Conservation (phyloP, 2,113 vertebrate species). For the Cyprinus carpio region DNA sequence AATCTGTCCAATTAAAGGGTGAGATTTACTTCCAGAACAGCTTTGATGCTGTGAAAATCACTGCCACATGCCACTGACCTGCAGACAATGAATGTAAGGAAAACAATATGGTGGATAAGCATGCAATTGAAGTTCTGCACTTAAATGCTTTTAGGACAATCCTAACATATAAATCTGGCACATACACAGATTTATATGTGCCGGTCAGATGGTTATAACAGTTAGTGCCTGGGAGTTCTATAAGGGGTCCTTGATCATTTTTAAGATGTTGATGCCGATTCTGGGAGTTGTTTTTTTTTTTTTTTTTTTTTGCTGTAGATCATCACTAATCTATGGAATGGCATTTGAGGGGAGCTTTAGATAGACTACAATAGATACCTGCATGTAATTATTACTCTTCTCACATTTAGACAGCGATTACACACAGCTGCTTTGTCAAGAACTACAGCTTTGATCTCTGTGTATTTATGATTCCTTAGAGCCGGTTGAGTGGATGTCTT, state of each 20-base stretch:
- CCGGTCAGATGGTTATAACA: not conserved
- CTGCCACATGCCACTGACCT: not conserved
- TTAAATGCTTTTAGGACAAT: not conserved
- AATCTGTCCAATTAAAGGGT: conserved; percentile 10
- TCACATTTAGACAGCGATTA: not conserved
- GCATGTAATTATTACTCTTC: not conserved
- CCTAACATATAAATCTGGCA: not conserved
- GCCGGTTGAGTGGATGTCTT: not conserved
- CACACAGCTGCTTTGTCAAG: not conserved
- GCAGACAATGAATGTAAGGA: not conserved
- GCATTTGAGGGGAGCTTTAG: not conserved
- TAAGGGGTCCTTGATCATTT: not conserved
- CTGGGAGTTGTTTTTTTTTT: not conserved
- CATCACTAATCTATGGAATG: not conserved
- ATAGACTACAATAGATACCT: not conserved
- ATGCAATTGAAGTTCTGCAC: conserved; percentile 30
- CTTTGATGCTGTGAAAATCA: conserved; percentile 36
- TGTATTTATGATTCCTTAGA: not conserved
- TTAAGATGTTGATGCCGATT: not conserved
- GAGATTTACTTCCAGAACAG: conserved; percentile 30
- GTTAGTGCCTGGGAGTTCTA: not conserved
- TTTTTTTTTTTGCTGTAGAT: not conserved
- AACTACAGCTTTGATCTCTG: not conserved
- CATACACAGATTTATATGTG: conserved; percentile 18
- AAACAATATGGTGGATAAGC: conserved; percentile 27